These are phyloP conservation scores for Bergia puertoricense DNA, from an alignment of 92 coral and sea anemone species.

Conservation along the genomic window DNA sequence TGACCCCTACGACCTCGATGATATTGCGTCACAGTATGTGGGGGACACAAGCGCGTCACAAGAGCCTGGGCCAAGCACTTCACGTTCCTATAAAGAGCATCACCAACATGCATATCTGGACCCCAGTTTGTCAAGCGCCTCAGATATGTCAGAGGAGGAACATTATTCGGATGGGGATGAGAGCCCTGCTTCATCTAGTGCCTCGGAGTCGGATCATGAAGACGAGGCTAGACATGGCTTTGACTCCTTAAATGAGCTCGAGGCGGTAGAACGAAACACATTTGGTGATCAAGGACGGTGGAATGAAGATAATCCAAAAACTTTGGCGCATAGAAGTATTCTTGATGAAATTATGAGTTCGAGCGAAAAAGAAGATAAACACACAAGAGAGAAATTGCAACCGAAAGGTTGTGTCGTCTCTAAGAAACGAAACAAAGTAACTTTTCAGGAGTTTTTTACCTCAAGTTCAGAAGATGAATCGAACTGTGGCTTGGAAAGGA, in stretches of 20 bases:
- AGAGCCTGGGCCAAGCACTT: background rate
- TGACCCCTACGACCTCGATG: conserved; percentile 77
- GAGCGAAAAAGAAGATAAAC: background rate
- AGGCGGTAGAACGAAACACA: background rate
- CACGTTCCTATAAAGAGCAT: background rate
- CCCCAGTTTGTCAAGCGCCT: conserved; percentile 9
- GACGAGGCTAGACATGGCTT: background rate
- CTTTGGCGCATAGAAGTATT: background rate
- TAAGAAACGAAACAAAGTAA: background rate
- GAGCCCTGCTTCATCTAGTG: conserved; percentile 3
- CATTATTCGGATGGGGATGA: conserved; percentile 6
- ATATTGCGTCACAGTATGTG: conserved; percentile 78
- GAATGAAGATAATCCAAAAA: background rate
- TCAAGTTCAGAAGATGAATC: conserved; percentile 25
- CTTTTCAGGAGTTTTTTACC: background rate
- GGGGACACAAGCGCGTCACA: conserved; percentile 45
- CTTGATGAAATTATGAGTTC: conserved; percentile 17
- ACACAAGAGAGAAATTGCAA: too few species aligned
- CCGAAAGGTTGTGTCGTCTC: background rate
- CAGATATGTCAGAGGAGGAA: conserved; percentile 8
- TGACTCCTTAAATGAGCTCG: background rate
- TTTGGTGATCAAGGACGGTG: background rate
- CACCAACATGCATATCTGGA: background rate
- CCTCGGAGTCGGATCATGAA: conserved; percentile 7
- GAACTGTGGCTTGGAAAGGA: too few species aligned